Percentiles rank a stretch among this genome's conserved stretches.
phyloP scores from a whole-genome alignment of 2,797 vertebrate species.

The Iguana delicatissima region DNA sequence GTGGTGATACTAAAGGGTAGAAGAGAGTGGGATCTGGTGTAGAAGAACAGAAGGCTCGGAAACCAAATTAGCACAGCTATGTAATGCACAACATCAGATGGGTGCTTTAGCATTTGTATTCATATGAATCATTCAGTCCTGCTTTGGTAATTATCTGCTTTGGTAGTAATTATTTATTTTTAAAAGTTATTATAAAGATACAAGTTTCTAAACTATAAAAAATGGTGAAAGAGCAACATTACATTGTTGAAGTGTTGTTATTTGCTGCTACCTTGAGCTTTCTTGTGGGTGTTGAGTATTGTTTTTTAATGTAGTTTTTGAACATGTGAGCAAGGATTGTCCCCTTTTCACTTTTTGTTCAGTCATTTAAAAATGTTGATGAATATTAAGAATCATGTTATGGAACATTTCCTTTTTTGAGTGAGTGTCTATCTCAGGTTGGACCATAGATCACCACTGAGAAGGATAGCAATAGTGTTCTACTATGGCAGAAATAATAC shows the following conservation, averaged over 20 bases:
- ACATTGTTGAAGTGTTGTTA: too few relatives aligned
- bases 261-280: too few relatives aligned
- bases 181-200: background rate
- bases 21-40: background rate
- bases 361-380: background rate
- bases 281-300: too few relatives aligned
- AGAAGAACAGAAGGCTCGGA: background rate
- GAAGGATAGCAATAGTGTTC: background rate
- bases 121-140: background rate
- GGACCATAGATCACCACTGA: background rate
- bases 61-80: background rate
- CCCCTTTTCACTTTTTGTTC: too few relatives aligned
- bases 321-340: too few relatives aligned
- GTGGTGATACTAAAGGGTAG: too few relatives aligned
- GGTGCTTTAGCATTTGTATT: background rate
- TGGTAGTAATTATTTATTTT: background rate
- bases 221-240: too few relatives aligned
- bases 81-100: background rate
- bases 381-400: background rate
- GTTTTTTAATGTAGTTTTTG: too few relatives aligned
- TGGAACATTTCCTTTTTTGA: background rate
- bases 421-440: background rate
- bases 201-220: background rate
- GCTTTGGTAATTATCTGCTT: background rate
- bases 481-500: background rate